Percentiles rank a stretch among this genome's conserved stretches.
phyloP scores from a whole-genome alignment of 2,888 invertebrate genomes.

The Protophormia terraenovae region DNA sequence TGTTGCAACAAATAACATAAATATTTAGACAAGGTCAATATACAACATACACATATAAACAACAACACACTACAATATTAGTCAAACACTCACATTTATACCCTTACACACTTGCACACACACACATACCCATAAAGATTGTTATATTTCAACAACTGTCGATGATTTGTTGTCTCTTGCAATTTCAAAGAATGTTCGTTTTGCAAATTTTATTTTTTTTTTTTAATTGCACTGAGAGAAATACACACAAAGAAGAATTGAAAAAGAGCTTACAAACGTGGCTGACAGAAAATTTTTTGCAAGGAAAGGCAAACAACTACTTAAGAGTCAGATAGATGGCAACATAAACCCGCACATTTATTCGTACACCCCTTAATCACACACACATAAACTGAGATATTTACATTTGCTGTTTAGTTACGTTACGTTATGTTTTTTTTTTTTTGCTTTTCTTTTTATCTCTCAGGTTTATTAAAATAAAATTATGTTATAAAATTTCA shows the following conservation, averaged over 20 bases:
- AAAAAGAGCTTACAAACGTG: conserved; percentile 21
- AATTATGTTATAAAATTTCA: conserved; percentile 13
- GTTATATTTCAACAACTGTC: conserved; percentile 58
- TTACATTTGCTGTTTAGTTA: neutral
- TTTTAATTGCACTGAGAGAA: conserved; percentile 51
- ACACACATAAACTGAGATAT: too few species aligned
- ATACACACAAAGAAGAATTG: neutral
- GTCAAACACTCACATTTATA: neutral
- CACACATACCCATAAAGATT: neutral
- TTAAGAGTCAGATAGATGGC: neutral
- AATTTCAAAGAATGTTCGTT: conserved; percentile 30
- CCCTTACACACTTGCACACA: neutral
- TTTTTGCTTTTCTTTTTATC: conserved; percentile 5
- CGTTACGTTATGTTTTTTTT: too few species aligned
- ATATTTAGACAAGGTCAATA: conserved; percentile 63
- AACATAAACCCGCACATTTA: neutral
- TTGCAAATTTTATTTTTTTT: neutral
- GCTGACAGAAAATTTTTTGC: neutral
- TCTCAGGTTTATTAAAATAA: conserved; percentile 25
- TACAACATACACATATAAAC: neutral
- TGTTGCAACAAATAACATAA: conserved; percentile 53
- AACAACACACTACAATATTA: too few species aligned
- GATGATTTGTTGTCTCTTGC: conserved; percentile 66
- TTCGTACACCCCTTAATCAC: too few species aligned
- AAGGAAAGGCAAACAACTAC: neutral